phyloP scores from a whole-genome alignment of 2,113 vertebrate genomes.

The Caretta caretta region DNA sequence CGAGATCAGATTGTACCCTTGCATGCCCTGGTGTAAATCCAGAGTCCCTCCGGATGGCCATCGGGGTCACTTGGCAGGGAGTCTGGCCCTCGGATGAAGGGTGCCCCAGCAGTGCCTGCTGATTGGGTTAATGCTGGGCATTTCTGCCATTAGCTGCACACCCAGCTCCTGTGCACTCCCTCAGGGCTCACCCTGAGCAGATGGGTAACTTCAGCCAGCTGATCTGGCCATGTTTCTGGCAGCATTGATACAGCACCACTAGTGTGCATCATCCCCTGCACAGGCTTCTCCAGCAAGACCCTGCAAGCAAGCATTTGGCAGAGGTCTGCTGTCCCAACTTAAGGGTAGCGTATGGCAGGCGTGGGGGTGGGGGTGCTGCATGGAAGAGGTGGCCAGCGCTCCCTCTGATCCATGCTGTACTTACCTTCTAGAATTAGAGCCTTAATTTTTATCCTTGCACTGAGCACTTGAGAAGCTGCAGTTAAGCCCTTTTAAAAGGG shows the following conservation, averaged over 20 bases:
- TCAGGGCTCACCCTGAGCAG: not conserved
- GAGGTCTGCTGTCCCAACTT: not conserved
- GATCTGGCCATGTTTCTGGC: not conserved
- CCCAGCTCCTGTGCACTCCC: not conserved
- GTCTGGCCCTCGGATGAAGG: not conserved
- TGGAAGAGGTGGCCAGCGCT: not conserved
- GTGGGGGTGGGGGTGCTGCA: not conserved
- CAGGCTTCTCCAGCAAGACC: not conserved
- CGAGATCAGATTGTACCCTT: not conserved
- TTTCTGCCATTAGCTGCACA: not conserved
- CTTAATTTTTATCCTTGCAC: conserved; percentile 64
- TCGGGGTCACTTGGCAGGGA: not conserved
- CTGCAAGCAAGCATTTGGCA: not conserved
- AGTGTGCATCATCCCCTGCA: not conserved
- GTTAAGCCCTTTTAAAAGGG: conserved; percentile 68
- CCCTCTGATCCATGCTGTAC: conserved; percentile 55
- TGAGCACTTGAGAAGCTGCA: conserved; percentile 72
- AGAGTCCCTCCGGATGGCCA: not conserved
- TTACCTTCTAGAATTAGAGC: conserved; percentile 77
- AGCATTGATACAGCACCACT: not conserved
- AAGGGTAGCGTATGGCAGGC: not conserved
- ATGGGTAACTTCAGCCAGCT: not conserved
- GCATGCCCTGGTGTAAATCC: not conserved
- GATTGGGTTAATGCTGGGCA: not conserved
- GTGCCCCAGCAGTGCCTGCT: not conserved